Conservation (phyloP, 2,888 invertebrate genomes). For the Dryocosmus kuriphilus region DNA sequence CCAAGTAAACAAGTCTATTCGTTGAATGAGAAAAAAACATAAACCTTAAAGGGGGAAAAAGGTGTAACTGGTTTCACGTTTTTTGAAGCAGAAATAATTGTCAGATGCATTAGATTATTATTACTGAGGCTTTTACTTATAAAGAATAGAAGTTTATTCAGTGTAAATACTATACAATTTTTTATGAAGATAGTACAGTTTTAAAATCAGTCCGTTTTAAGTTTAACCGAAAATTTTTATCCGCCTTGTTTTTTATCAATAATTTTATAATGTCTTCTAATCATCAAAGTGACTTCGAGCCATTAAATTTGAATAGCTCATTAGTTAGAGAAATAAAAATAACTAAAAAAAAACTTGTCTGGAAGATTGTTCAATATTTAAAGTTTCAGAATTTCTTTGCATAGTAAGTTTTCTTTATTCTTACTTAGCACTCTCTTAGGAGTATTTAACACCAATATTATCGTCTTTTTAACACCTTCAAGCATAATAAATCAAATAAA, state of each 20-base stretch:
- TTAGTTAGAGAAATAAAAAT: background rate
- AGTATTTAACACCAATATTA: background rate
- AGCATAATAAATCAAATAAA: background rate
- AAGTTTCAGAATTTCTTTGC: background rate
- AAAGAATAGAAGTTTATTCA: no score
- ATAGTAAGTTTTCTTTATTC: constrained; percentile 6
- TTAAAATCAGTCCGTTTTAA: no score
- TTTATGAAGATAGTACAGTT: no score
- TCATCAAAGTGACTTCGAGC: no score
- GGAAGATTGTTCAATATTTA: background rate
- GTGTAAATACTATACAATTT: no score
- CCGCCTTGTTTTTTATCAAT: no score
- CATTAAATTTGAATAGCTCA: background rate
- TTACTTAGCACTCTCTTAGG: constrained; percentile 24
- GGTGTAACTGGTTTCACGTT: constrained; percentile 17
- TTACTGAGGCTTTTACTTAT: background rate
- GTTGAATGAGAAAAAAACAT: background rate
- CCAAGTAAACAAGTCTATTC: constrained; percentile 24
- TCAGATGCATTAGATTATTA: background rate
- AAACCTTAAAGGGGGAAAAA: background rate
- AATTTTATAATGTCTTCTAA: no score
- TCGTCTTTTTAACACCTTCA: constrained; percentile 15
- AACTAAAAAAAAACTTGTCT: no score
- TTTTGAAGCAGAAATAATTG: background rate
- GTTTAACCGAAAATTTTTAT: no score